Evolutionary conservation across 1,140 invertebrate species (phyloP).

Genomic region (Caenorhabditis brenneri): DNA sequence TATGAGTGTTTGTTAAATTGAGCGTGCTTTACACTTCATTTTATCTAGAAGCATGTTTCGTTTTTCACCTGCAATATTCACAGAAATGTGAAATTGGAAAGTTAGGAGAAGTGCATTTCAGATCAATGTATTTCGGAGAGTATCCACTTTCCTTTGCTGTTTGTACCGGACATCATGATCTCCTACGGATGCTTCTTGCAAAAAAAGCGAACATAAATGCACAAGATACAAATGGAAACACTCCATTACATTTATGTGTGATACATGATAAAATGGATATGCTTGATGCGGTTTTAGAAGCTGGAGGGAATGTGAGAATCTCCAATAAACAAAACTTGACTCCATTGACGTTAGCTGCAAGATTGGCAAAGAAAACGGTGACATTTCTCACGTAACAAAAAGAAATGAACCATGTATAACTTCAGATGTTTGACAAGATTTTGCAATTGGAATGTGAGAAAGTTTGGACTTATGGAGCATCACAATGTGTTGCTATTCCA

Average conservation of each 20-base stretch:
- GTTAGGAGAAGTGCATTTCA: slow-evolving; percentile 70
- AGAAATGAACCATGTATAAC: neutral
- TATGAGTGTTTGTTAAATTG: neutral
- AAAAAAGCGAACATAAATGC: slow-evolving; percentile 89
- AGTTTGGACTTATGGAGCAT: slow-evolving; percentile 77
- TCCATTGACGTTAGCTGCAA: slow-evolving; percentile 89
- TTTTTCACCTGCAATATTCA: neutral
- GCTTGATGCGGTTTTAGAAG: slow-evolving; percentile 91
- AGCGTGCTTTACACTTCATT: neutral
- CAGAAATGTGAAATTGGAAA: neutral
- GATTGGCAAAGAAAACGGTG: slow-evolving; percentile 80
- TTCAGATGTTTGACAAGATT: slow-evolving; percentile 81
- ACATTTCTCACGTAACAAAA: neutral
- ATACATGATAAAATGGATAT: slow-evolving; percentile 92
- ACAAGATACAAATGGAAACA: slow-evolving; percentile 97
- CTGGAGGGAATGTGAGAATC: slow-evolving; percentile 84
- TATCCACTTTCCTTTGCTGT: slow-evolving; percentile 96
- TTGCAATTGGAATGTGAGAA: slow-evolving; percentile 72
- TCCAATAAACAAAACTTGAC: slow-evolving; percentile 87
- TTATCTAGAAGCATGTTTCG: neutral
- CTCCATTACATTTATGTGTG: slow-evolving; percentile 91
- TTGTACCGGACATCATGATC: slow-evolving; percentile 93
- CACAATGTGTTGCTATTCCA: slow-evolving; percentile 87
- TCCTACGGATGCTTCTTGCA: slow-evolving; percentile 88
- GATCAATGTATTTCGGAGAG: slow-evolving; percentile 97